Evolutionary conservation across 2,888 invertebrate genomes (phyloP), one percentile per base, ranked within the genome.

Genomic region (Hymenopus coronatus): DNA sequence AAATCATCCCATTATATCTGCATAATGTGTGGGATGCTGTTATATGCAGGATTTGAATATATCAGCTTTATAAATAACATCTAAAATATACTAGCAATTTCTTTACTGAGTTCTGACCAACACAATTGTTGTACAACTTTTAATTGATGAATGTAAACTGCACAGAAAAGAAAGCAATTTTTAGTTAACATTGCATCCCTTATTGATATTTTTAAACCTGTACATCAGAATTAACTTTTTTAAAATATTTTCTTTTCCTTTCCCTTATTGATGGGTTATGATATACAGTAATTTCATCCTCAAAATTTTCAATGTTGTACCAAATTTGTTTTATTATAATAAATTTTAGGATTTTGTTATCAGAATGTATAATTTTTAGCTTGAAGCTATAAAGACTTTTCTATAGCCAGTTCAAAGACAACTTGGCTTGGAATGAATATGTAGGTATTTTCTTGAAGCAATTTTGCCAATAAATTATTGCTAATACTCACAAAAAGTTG

Each of bases 61-160:
- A 88, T 85, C 83, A 81, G 89, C 87, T 88, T 89, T 88, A 85
- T 82, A 83, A 15, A 84, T 89, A 89, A 89, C 84, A 89, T 81
- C 87, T 84, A 54, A 89, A 85, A 28, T 84, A 83, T 81, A 82
- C n/a, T 84, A 70, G 88, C 54, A 84, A 84, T 84, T 54, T 83
- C 25, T 84, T 82, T 85, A 33, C 84, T 84, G 70, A 85, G 84
- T 81, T 85, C 27, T 84, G 81, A 84, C 81, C 81, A 40, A 84
- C 70, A 85, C 81, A 46, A 88, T 54, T 81, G 30, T 70, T 88
- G 83, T 83, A 83, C 28, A 88, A 83, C 28, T 88, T 88, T 88
- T 88, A 87, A 87, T 87, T 85, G 12, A 27, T 81, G 84, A 20
- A 33, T 83, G 28, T 82, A 40, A 81, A 85, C 81, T 28, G 81